Conservation (phyloP, 2,113 vertebrate genomes). For the Lepus americanus region DNA sequence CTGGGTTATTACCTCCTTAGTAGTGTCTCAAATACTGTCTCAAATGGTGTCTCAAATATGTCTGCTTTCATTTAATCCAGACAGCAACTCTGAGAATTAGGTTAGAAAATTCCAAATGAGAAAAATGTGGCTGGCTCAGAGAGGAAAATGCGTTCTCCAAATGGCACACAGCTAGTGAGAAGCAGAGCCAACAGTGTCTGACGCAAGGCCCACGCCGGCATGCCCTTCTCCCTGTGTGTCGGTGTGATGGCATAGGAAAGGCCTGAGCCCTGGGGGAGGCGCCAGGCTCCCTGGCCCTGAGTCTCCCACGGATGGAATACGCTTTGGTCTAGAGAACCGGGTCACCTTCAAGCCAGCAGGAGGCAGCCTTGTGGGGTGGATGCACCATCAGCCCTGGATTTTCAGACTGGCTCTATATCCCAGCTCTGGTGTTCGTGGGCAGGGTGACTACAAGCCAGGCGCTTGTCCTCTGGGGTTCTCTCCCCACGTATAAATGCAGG, state of each 20-base stretch:
- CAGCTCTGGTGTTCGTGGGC: background rate
- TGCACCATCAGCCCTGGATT: rapidly evolving
- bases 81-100: background rate
- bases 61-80: background rate
- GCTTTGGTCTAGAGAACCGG: background rate
- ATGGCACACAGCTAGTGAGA: background rate
- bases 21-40: background rate
- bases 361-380: background rate
- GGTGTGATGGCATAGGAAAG: background rate
- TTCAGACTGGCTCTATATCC: background rate
- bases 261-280: background rate
- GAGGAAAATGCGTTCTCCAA: background rate
- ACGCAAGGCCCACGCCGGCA: rapidly evolving
- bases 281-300: background rate
- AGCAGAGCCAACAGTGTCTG: background rate
- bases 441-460: background rate
- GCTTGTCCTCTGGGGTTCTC: background rate
- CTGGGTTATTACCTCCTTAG: background rate
- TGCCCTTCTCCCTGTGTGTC: background rate
- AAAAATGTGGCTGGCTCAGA: background rate
- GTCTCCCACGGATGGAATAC: background rate
- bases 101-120: background rate
- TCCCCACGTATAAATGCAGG: background rate
- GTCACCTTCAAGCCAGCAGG: background rate
- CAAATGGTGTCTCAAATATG: background rate